phyloP scores from a whole-genome alignment of 2,797 vertebrate genomes.

The Percopsis omiscomaycus region DNA sequence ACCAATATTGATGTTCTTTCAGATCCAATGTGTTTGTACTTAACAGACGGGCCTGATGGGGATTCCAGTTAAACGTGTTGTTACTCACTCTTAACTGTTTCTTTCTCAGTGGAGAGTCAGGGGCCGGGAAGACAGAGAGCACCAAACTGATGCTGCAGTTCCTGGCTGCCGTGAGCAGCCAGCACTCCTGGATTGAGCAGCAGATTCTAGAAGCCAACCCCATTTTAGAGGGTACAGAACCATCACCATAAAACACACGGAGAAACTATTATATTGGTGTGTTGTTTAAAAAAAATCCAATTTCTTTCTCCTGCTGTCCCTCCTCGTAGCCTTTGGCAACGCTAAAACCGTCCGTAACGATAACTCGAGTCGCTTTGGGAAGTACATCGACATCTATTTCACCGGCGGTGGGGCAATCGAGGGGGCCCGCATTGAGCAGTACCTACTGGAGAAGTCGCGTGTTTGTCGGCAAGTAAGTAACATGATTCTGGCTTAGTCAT shows the following conservation, averaged over 20 bases:
- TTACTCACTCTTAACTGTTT: conserved; percentile 7
- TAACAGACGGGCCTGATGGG: background rate
- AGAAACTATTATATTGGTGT: background rate
- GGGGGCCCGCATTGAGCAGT: conserved; percentile 91
- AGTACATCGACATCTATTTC: conserved; percentile 93
- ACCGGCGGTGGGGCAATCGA: conserved; percentile 84
- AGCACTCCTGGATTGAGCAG: conserved; percentile 96
- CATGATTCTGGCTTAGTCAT: background rate
- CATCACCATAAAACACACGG: background rate
- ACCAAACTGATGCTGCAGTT: conserved; percentile 95
- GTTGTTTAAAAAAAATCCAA: background rate
- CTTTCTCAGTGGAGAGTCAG: conserved; percentile 89
- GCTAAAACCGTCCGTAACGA: conserved; percentile 95
- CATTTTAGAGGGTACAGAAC: conserved; percentile 87
- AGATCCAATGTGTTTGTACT: no score
- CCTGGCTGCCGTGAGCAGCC: conserved; percentile 90
- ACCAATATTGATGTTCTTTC: no score
- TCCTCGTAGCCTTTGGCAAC: conserved; percentile 89
- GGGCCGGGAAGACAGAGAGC: conserved; percentile 95
- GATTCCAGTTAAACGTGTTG: background rate
- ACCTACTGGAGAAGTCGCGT: conserved; percentile 95
- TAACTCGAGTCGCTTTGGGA: conserved; percentile 98
- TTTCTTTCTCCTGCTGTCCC: background rate
- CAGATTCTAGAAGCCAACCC: conserved; percentile 96
- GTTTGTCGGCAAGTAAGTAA: conserved; percentile 90